phyloP scores from a whole-genome alignment of 2,797 vertebrate species.

The Lophius americanus region DNA sequence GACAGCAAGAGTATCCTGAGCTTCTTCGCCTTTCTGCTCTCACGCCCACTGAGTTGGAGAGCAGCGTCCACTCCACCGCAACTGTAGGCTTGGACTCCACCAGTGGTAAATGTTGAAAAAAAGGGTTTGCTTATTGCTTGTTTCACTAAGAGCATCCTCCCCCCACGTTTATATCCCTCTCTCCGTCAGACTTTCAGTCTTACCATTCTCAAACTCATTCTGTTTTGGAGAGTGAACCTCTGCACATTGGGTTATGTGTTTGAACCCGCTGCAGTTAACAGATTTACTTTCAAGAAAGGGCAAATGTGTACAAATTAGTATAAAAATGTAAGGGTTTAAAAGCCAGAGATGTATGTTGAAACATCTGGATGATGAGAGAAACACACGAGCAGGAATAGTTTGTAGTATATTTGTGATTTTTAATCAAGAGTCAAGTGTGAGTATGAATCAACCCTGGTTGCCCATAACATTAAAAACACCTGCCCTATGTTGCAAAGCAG shows the following conservation, averaged over 20 bases:
- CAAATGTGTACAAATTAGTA: constrained; percentile 17
- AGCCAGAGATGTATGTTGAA: no score
- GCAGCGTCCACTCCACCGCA: constrained; percentile 9
- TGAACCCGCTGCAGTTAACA: neutral
- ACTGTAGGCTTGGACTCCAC: constrained; percentile 8
- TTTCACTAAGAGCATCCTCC: constrained; percentile 1
- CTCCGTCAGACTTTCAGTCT: constrained; percentile 4
- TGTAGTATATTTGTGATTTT: no score
- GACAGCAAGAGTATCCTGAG: constrained; percentile 29
- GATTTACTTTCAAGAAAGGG: neutral
- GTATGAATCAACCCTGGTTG: no score
- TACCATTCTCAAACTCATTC: neutral
- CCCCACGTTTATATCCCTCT: neutral
- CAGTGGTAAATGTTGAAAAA: constrained; percentile 1
- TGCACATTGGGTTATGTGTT: constrained; percentile 9
- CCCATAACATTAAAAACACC: no score
- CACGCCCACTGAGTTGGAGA: constrained; percentile 40
- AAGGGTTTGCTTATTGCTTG: constrained; percentile 8
- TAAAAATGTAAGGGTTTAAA: no score
- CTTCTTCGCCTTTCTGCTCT: constrained; percentile 43
- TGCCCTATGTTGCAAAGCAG: no score
- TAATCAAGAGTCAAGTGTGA: no score
- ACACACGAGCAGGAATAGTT: neutral
- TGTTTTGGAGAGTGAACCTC: constrained; percentile 26
- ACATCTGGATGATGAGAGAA: neutral